Conservation (phyloP, 2,888 invertebrate species). For the Chironomus tentans region DNA sequence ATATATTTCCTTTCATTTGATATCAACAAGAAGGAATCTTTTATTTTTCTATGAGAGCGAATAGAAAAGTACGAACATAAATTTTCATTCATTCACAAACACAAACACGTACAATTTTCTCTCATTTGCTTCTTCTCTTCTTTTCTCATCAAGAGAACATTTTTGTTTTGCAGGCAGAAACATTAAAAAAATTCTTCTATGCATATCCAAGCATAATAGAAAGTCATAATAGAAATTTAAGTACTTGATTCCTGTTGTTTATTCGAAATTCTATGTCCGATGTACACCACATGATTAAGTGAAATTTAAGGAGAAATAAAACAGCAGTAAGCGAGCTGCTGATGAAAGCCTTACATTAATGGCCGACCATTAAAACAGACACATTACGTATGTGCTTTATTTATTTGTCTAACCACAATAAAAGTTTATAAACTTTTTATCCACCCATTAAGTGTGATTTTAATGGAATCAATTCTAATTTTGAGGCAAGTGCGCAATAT, state of each 20-base stretch:
- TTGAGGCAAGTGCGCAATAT: no score
- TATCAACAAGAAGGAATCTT: no score
- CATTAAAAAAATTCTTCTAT: no score
- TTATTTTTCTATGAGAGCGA: neutral
- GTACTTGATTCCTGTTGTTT: neutral
- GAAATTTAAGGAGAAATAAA: neutral
- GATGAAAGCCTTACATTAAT: neutral
- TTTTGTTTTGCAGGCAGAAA: neutral
- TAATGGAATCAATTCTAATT: no score
- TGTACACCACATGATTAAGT: neutral
- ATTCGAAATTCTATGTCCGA: neutral
- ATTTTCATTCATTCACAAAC: neutral
- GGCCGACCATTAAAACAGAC: neutral
- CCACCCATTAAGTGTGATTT: no score
- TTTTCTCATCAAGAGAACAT: neutral
- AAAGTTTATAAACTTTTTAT: neutral
- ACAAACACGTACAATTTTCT: neutral
- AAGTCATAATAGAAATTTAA: neutral
- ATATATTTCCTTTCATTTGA: no score
- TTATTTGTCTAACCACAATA: neutral
- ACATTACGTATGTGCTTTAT: neutral
- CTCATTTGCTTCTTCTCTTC: neutral
- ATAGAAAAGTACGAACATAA: neutral
- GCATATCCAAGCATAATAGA: no score
- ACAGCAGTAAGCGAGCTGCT: neutral